Evolutionary conservation across 2,113 vertebrate genomes (phyloP).

Genomic region (Bombycilla garrulus): DNA sequence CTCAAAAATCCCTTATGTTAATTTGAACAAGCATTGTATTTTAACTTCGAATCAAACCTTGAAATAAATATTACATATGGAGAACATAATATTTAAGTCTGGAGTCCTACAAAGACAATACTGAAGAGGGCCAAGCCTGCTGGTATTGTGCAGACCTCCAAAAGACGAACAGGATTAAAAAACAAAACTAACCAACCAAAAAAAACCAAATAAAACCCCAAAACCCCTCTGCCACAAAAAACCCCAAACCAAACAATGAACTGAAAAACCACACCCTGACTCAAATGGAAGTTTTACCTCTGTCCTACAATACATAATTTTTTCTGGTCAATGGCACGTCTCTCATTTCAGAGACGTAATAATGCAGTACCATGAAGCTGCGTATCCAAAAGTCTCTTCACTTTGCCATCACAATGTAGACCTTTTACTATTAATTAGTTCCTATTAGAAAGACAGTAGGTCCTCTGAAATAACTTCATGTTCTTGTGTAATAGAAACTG

Average conservation of each 20-base stretch:
- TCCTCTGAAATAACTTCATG: neutral
- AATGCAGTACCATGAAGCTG: neutral
- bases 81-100: neutral
- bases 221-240: neutral
- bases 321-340: neutral
- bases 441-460: neutral
- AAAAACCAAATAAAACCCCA: neutral
- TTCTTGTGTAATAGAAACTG: neutral
- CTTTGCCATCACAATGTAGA: neutral
- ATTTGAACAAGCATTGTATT: neutral
- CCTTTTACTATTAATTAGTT: neutral
- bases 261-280: neutral
- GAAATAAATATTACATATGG: constrained; percentile 56
- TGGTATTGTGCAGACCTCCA: neutral
- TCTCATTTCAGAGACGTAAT: neutral
- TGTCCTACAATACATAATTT: neutral
- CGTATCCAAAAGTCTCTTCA: neutral
- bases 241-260: neutral
- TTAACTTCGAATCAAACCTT: constrained; percentile 14
- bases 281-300: neutral
- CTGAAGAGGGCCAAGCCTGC: neutral
- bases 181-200: neutral
- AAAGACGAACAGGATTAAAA: neutral
- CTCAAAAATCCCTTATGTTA: neutral
- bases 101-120: neutral